Evolutionary conservation across 2,113 vertebrate genomes (phyloP).

Genomic region (Anolis carolinensis): DNA sequence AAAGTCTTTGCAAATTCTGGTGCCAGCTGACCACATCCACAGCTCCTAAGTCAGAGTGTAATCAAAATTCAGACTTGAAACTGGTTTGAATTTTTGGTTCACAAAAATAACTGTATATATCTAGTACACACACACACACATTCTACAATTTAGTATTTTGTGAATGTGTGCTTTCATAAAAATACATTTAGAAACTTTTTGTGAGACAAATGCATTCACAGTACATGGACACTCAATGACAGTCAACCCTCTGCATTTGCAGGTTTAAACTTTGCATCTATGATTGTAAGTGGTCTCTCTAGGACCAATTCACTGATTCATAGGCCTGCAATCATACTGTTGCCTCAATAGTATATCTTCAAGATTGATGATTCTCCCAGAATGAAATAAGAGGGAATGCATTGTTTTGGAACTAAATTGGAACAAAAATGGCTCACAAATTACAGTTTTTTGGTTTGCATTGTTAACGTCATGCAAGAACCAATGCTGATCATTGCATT

Average conservation of each 20-base stretch:
- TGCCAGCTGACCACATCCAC: not conserved
- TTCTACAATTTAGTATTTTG: not conserved
- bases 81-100: not conserved
- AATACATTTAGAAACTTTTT: not conserved
- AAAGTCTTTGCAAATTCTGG: not conserved
- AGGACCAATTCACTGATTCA: no score
- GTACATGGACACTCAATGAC: not conserved
- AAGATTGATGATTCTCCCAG: not conserved
- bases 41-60: not conserved
- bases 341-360: not conserved
- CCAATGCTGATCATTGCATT: not conserved
- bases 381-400: not conserved
- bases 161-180: not conserved
- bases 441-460: no score
- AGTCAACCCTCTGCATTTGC: no score
- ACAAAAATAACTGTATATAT: not conserved
- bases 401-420: not conserved
- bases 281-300: no score
- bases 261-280: no score
- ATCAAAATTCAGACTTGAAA: no score
- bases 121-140: not conserved
- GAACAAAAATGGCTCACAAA: no score
- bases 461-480: no score
- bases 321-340: not conserved
- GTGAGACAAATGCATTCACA: not conserved